Conservation (phyloP, 2,888 invertebrate genomes). For the Aporophyla nigra region DNA sequence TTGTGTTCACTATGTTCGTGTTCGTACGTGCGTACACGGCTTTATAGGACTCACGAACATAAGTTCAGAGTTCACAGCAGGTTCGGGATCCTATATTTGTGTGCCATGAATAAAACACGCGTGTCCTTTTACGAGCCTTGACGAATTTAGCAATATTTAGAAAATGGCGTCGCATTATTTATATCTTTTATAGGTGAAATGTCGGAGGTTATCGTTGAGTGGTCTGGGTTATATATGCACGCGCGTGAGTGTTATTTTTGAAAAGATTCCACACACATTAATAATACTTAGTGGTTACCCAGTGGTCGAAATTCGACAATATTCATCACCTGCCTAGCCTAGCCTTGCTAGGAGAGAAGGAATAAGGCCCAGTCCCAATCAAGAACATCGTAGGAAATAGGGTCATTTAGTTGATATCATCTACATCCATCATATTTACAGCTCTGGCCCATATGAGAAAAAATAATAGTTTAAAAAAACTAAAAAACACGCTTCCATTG, state of each 20-base stretch:
- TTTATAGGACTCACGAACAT: background rate
- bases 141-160: conserved; percentile 47
- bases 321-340: too few species aligned
- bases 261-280: background rate
- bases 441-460: background rate
- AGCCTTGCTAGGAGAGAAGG: too few species aligned
- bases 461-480: too few species aligned
- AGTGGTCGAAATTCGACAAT: too few species aligned
- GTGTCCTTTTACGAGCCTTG: conserved; percentile 43
- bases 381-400: background rate
- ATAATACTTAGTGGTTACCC: too few species aligned
- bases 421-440: background rate
- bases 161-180: conserved; percentile 44
- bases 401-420: too few species aligned
- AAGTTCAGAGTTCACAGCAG: conserved; percentile 55
- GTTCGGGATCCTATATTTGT: conserved; percentile 27
- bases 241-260: background rate
- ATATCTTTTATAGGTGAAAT: conserved; percentile 50
- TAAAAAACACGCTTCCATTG: too few species aligned
- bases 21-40: too few species aligned
- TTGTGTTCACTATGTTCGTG: too few species aligned
- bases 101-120: conserved; percentile 53
- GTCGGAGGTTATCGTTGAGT: conserved; percentile 50
- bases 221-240: background rate
- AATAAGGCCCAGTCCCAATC: background rate